Evolutionary conservation across 2,797 vertebrate genomes (phyloP).

Genomic region (Tauraco hartlaubi): DNA sequence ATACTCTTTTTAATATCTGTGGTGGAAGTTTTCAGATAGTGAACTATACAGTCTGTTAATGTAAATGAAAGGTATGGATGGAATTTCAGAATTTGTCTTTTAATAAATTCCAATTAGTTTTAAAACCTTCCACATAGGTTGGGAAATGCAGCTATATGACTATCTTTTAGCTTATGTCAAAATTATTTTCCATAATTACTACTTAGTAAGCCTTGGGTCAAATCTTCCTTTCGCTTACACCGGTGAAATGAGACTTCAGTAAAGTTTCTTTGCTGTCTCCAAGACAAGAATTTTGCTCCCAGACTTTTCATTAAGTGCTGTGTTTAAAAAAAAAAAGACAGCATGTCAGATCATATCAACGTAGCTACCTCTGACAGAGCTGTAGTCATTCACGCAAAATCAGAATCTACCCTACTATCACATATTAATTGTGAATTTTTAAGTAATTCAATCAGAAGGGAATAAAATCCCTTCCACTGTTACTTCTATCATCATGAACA

Average conservation of each 20-base stretch:
- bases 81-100: not conserved
- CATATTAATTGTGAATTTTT: slow-evolving; percentile 24
- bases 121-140: not conserved
- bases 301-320: slow-evolving; percentile 25
- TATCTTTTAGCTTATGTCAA: slow-evolving; percentile 21
- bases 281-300: slow-evolving; percentile 27
- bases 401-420: not conserved
- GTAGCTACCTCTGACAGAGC: not conserved
- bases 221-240: slow-evolving; percentile 41
- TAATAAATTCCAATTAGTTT: slow-evolving; percentile 22
- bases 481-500: not conserved
- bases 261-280: slow-evolving; percentile 1
- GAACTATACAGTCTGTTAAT: not conserved
- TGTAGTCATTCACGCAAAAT: not conserved
- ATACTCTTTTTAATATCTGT: not conserved
- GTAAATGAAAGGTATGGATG: not conserved
- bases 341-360: not conserved
- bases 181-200: slow-evolving; percentile 45
- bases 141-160: not conserved
- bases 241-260: not conserved
- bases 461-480: not conserved
- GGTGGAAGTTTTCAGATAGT: not conserved
- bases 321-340: slow-evolving; percentile 28
- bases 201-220: slow-evolving; percentile 14
- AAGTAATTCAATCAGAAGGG: not conserved